Evolutionary conservation across 1,140 invertebrate species (phyloP).

Genomic region (Parapsyche elsis): DNA sequence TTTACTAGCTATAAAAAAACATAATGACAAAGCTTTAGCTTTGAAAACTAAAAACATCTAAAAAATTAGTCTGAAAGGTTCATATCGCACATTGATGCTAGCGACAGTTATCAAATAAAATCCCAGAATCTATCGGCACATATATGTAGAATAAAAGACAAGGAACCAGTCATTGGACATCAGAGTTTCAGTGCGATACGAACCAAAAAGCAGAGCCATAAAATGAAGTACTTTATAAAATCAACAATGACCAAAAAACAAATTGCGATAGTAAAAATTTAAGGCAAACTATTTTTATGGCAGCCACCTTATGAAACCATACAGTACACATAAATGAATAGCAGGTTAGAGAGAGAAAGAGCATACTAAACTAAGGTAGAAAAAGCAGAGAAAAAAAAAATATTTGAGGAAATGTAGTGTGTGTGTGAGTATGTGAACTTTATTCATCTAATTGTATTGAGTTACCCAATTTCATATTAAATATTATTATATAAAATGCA

Average conservation of each 20-base stretch:
- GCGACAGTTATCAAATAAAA: too few relatives aligned
- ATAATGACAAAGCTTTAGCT: background rate
- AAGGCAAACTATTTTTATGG: constrained; percentile 13
- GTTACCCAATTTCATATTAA: background rate
- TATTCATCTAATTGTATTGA: too few relatives aligned
- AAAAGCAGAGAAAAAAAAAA: constrained; percentile 36
- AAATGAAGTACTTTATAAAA: background rate
- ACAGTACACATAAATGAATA: constrained; percentile 50
- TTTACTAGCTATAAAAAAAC: background rate
- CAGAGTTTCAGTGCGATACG: too few relatives aligned
- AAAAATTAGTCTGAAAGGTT: background rate
- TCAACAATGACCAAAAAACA: too few relatives aligned
- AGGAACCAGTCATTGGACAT: too few relatives aligned
- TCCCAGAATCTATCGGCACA: too few relatives aligned
- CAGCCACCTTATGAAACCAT: constrained; percentile 42
- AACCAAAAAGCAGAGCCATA: constrained; percentile 6
- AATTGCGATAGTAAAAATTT: too few relatives aligned
- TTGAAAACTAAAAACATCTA: too few relatives aligned
- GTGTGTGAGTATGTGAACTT: background rate
- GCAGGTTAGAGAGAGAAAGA: constrained; percentile 56
- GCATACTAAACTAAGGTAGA: constrained; percentile 45
- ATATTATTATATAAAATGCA: background rate
- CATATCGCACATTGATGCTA: too few relatives aligned
- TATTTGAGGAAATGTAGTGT: constrained; percentile 21
- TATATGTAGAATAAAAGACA: too few relatives aligned